Base-by-base conservation (phyloP, 1,140 invertebrate genomes). In the Heterodera schachtii region DNA sequence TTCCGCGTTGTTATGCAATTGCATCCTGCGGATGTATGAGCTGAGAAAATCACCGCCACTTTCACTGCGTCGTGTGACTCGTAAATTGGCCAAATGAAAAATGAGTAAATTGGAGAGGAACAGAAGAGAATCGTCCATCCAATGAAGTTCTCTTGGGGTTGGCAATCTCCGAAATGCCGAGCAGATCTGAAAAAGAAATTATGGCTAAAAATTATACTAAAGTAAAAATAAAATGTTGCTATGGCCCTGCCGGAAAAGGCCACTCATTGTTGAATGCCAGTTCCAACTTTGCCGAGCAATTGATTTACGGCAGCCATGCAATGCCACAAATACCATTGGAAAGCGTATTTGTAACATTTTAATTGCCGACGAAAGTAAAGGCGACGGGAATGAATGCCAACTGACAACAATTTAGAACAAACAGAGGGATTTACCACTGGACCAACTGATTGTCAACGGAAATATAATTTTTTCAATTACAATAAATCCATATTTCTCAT, bases 281-380 rank as follows among this genome's bases (percentile, higher is more conserved):
- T 43, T 67, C 76, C 69, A 78, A 78, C 76, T 78, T 11, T 78
- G 13, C 13, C 16, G 13, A 44, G 31, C 70, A 46, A 41, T 43
- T 70, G 70, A 78, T 78, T 43, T 78, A n/a, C 31, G 60, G 76
- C 76, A 71, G 76, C 76, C 76, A 70, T 78, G 76, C 76, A 71
- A 71, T 71, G 44, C 69, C 19, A 3, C 8, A 71, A 71, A 19
- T 31, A 31, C n/a, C n/a, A n/a, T n/a, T n/a, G n/a, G n/a, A n/a
- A n/a, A n/a, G n/a, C n/a, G n/a, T n/a, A n/a, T n/a, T n/a, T n/a
- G n/a, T n/a, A n/a, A n/a, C n/a, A n/a, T n/a, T n/a, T n/a, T n/a
- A n/a, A n/a, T n/a, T n/a, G n/a, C n/a, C n/a, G n/a, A n/a, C n/a
- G n/a, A n/a, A n/a, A n/a, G n/a, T n/a, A n/a, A n/a, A n/a, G n/a